Evolutionary conservation across 2,113 vertebrate species (phyloP).

Genomic region (Heterotilapia buettikoferi): DNA sequence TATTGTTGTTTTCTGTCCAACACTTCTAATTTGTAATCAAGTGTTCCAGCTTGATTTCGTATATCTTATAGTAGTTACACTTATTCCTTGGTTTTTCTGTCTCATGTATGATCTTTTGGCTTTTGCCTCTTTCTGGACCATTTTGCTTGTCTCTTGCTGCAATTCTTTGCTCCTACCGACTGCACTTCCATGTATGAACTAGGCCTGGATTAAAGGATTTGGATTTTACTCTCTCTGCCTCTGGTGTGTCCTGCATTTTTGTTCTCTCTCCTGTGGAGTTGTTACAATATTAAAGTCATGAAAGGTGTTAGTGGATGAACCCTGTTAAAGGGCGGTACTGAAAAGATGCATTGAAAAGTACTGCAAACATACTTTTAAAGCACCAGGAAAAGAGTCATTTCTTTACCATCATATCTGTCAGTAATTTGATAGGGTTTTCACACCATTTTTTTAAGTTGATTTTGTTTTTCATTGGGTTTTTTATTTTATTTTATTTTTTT

Average conservation of each 20-base stretch:
- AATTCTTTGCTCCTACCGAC: not conserved
- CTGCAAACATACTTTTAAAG: not conserved
- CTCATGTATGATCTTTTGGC: not conserved
- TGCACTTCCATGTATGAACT: not conserved
- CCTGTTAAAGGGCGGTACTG: not conserved
- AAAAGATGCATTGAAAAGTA: not conserved
- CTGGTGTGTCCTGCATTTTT: not conserved
- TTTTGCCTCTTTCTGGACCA: not conserved
- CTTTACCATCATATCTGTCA: not conserved
- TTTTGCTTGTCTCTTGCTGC: not conserved
- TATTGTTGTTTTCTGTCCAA: not conserved
- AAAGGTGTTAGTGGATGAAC: not conserved
- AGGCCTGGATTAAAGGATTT: not conserved
- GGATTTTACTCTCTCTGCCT: not conserved
- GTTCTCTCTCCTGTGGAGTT: not conserved
- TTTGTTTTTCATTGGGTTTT: not conserved
- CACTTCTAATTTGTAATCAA: not conserved
- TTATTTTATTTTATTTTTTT: not conserved
- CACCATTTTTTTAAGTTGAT: accelerated
- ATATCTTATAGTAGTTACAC: not conserved
- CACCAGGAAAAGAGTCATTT: accelerated
- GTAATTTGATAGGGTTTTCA: not conserved
- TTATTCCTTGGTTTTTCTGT: not conserved
- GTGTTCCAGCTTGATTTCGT: not conserved
- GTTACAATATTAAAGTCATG: not conserved